Conservation (phyloP, 2,797 vertebrate species). For the Acridotheres tristis region DNA sequence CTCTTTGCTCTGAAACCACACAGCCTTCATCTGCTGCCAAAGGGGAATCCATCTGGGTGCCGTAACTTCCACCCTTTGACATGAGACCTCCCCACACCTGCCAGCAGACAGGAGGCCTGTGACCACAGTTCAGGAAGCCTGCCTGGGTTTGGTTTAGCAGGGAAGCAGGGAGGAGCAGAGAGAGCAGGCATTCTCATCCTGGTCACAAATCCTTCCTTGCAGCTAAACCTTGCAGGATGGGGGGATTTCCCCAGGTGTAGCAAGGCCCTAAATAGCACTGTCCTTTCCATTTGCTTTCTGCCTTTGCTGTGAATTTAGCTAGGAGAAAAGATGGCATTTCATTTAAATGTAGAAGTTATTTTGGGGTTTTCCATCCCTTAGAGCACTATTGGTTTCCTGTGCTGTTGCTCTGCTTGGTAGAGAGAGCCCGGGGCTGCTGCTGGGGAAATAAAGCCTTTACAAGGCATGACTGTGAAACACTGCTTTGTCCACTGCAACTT, state of each 20-base stretch:
- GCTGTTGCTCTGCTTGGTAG: fast-evolving
- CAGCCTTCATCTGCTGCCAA: conserved; percentile 43
- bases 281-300: not conserved
- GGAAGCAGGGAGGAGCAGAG: not conserved
- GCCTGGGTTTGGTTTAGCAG: not conserved
- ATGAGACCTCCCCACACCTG: not conserved
- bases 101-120: not conserved
- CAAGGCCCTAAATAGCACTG: not conserved
- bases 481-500: not conserved
- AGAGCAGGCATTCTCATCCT: not conserved
- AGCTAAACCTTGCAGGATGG: not conserved
- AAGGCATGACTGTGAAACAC: fast-evolving
- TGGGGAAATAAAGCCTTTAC: not conserved
- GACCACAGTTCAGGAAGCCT: not conserved
- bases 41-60: conserved; percentile 6
- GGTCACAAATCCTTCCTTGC: not conserved
- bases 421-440: not conserved
- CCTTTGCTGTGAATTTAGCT: not conserved
- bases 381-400: not conserved
- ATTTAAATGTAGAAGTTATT: not conserved
- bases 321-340: not conserved
- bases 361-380: not conserved
- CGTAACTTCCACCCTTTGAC: not conserved
- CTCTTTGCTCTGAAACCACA: conserved; percentile 35
- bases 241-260: not conserved